A percentile compares a stretch with the other conserved stretches of the same genome.
These are phyloP conservation scores for Halisarca cf. caerulea DNA, from an alignment of 37 sponge, comb jelly and placozoan species.

Conservation along the genomic window DNA sequence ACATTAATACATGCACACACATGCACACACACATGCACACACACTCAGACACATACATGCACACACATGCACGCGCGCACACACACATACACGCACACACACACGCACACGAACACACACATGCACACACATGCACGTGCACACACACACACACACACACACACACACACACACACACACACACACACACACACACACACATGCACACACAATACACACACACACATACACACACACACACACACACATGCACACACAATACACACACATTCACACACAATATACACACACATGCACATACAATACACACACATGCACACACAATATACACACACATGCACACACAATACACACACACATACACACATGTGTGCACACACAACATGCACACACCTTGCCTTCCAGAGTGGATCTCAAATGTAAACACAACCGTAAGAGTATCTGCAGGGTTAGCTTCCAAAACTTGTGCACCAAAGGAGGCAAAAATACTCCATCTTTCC, in stretches of 20 bases:
- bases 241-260: no score
- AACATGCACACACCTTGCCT: slow-evolving; percentile 5
- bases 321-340: neutral
- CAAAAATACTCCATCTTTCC: slow-evolving; percentile 74
- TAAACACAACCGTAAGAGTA: slow-evolving; percentile 26
- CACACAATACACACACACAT: neutral
- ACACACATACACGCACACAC: no score
- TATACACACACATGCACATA: slow-evolving; percentile 34
- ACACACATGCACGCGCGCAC: no score
- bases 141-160: neutral
- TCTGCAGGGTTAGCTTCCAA: slow-evolving; percentile 95
- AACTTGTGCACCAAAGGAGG: slow-evolving; percentile 81
- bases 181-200: slow-evolving; percentile 12
- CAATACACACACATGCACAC: slow-evolving; percentile 37
- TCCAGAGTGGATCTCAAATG: neutral
- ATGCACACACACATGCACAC: no score
- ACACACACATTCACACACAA: slow-evolving; percentile 41
- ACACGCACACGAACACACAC: no score
- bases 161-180: neutral
- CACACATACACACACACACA: neutral
- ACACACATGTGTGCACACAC: no score
- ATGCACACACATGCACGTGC: slow-evolving; percentile 34
- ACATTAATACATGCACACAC: no score
- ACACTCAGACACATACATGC: no score
- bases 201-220: neutral